Evolutionary conservation across 2,797 vertebrate genomes (phyloP).

Genomic region (Agapornis canus): DNA sequence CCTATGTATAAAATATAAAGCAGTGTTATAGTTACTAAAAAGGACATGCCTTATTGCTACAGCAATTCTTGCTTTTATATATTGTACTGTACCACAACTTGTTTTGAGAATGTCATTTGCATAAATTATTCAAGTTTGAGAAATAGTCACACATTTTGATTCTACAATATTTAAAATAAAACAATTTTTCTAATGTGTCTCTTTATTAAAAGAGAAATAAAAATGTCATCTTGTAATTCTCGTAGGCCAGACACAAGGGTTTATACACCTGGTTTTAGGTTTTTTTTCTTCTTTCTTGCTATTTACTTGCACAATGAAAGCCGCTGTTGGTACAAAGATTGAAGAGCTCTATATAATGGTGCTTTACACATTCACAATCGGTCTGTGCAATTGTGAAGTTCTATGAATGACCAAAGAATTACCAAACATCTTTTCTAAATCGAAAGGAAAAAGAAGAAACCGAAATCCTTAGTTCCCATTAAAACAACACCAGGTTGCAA

Average conservation of each 20-base stretch:
- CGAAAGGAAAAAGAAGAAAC: background rate
- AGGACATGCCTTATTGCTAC: conserved; percentile 79
- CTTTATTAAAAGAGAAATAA: conserved; percentile 90
- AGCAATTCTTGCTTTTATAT: conserved; percentile 73
- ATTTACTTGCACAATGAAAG: conserved; percentile 77
- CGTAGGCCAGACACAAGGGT: conserved; percentile 81
- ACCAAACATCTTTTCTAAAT: conserved; percentile 69
- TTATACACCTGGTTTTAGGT: conserved; percentile 42
- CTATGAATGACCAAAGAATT: conserved; percentile 85
- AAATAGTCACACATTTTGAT: conserved; percentile 74
- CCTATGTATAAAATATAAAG: conserved; percentile 72
- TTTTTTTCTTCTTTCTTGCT: conserved; percentile 49
- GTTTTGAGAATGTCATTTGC: conserved; percentile 76
- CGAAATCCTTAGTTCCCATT: conserved; percentile 82
- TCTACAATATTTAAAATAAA: conserved; percentile 80
- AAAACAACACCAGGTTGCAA: conserved; percentile 90
- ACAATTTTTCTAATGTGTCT: conserved; percentile 88
- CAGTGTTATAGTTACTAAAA: conserved; percentile 80
- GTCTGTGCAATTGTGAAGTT: conserved; percentile 83
- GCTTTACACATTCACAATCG: conserved; percentile 86
- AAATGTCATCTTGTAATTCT: conserved; percentile 87
- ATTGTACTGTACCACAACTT: conserved; percentile 69
- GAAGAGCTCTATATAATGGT: conserved; percentile 77
- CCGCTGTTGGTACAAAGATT: conserved; percentile 75
- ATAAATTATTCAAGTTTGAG: conserved; percentile 78